A percentile compares a stretch with the other conserved stretches of the same genome.
phyloP scores from a whole-genome alignment of 2,797 vertebrate genomes.

The Chanos chanos region DNA sequence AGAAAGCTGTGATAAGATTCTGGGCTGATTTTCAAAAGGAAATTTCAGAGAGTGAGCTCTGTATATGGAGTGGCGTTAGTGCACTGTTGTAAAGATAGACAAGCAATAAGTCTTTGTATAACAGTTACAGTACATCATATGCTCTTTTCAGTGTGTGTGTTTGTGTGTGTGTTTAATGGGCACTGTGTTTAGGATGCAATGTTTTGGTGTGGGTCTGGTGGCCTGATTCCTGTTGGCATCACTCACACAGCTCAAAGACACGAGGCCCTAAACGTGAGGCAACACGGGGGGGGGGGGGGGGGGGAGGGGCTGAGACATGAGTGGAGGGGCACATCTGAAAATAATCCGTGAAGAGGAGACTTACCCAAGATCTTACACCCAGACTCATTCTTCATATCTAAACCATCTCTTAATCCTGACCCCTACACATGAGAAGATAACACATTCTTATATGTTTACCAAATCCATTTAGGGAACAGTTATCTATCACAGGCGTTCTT shows the following conservation, averaged over 20 bases:
- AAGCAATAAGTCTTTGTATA: no score
- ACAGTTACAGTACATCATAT: not conserved
- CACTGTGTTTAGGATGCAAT: slow-evolving; percentile 25
- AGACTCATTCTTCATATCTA: slow-evolving; percentile 4
- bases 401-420: slow-evolving; percentile 8
- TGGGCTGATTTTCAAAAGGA: no score
- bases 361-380: slow-evolving; percentile 19
- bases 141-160: not conserved
- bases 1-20: no score
- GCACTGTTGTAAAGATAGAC: no score
- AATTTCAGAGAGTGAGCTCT: no score
- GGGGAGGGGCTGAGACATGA: not conserved
- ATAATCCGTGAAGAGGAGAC: slow-evolving; percentile 33
- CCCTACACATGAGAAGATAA: not conserved
- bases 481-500: slow-evolving; percentile 9
- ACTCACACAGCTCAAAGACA: slow-evolving; percentile 23
- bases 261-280: slow-evolving; percentile 17
- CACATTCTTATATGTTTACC: not conserved
- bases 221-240: slow-evolving; percentile 28
- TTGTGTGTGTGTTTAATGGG: slow-evolving; percentile 7
- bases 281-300: slow-evolving; percentile 17
- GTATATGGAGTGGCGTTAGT: no score
- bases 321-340: slow-evolving; percentile 17
- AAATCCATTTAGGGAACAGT: slow-evolving; percentile 23
- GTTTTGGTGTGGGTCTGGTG: slow-evolving; percentile 20